Conservation (phyloP, 2,113 vertebrate species). For the Leptobrachium leishanense region DNA sequence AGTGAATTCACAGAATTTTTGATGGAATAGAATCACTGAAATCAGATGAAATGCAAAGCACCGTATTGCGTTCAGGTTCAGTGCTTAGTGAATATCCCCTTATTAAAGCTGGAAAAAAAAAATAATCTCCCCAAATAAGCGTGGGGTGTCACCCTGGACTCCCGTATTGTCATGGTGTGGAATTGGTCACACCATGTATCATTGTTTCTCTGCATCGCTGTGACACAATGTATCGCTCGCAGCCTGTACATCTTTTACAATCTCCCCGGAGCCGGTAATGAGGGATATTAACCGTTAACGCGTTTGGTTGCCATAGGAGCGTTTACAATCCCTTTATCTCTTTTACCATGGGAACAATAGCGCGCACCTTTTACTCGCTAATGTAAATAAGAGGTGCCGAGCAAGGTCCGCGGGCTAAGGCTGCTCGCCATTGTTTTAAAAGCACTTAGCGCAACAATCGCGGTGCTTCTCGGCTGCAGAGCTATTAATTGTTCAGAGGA, state of each 20-base stretch:
- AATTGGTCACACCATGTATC: not conserved
- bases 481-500: constrained; percentile 10
- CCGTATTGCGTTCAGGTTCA: no score
- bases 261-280: not conserved
- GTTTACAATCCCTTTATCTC: not conserved
- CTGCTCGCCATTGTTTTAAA: constrained; percentile 8
- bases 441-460: constrained; percentile 3
- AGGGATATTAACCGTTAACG: not conserved
- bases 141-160: no score
- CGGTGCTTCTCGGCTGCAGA: not conserved
- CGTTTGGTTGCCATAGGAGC: constrained; percentile 18
- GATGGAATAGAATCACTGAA: no score
- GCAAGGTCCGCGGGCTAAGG: not conserved
- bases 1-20: no score
- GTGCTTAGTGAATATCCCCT: no score
- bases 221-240: not conserved
- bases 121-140: no score
- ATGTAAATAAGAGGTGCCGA: constrained; percentile 6
- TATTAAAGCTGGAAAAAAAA: no score
- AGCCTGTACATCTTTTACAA: not conserved
- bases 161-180: no score
- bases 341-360: not conserved
- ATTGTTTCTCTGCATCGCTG: not conserved
- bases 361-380: not conserved
- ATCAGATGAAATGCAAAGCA: no score